Base-by-base conservation (phyloP, 2,888 invertebrate genomes). In the Pseudococcus jackbeardsleyi region DNA sequence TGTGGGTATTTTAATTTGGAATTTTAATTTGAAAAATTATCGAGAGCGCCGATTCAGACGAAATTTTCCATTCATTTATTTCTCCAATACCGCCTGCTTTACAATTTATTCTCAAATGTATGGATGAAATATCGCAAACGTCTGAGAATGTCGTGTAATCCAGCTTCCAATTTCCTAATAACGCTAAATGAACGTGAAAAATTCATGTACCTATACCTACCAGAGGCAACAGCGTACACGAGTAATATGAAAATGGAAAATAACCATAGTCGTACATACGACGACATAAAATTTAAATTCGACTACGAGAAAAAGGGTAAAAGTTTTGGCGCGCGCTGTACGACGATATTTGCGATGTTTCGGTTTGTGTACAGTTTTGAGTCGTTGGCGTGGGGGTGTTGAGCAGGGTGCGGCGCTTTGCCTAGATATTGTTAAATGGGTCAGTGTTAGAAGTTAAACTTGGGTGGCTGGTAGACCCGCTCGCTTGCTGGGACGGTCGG, bases 401-500 rank as follows among this genome's bases (percentile, higher is more conserved):
- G 50, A 12, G 50, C 50, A 8, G 19, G 64, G 22, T 11, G 64
- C 19, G 8, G 64, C 64, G 11, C 64, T 22, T 64, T 12, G 64
- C 64, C 33, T 26, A 22, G 50, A 50, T 22, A 11, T 54, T 48
- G 46, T 26, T 50, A 84, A 84, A 84, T 50, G 48, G 48, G 50
- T 54, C 84, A 84, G 54, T 84, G 50, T 54, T 84, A 84, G 48
- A 5, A 84, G 54, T 54, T 82, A 33, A 82, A 50, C 50, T 50
- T 50, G 50, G 50, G 50, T 17, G 50, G 50, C 17, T 50, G 50
- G 39, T 42, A 22, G 64, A 19, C 19, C 64, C 42, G 50, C 17
- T 50, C 17, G 50, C 50, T 50, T 15, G 50, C 50, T 50, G 15
- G 50, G 15, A 15, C 50, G 50, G 15, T 15, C 17, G 17, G 17